Conservation (phyloP, 2,888 invertebrate species). For the Pediacus dermestoides region DNA sequence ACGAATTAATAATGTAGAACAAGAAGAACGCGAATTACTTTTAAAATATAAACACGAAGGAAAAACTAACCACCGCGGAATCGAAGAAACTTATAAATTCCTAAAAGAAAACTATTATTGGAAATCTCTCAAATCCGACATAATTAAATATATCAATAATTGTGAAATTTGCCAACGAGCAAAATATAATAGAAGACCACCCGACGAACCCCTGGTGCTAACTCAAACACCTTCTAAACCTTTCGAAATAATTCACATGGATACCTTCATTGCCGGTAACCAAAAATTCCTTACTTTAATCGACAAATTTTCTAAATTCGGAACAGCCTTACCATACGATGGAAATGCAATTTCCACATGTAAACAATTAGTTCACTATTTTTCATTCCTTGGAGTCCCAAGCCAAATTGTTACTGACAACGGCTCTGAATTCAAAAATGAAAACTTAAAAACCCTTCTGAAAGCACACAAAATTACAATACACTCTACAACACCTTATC, state of each 20-base stretch:
- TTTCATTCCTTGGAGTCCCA: too few relatives aligned
- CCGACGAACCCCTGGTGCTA: slow-evolving; percentile 8
- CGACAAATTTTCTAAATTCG: slow-evolving; percentile 9
- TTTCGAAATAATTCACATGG: slow-evolving; percentile 9
- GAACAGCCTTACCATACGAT: too few relatives aligned
- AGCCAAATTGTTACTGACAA: too few relatives aligned
- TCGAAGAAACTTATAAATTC: slow-evolving; percentile 6
- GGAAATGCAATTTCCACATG: too few relatives aligned
- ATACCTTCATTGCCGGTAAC: slow-evolving; percentile 5
- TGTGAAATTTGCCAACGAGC: slow-evolving; percentile 8
- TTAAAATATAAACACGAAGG: slow-evolving; percentile 9
- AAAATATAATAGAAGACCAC: slow-evolving; percentile 13
- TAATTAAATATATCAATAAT: slow-evolving; percentile 1
- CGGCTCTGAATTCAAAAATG: too few relatives aligned
- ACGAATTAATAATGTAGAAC: slow-evolving; percentile 6
- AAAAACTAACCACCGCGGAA: slow-evolving; percentile 11
- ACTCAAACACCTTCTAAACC: slow-evolving; percentile 8
- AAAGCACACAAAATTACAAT: too few relatives aligned
- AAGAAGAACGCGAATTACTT: slow-evolving; percentile 5
- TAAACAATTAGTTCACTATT: too few relatives aligned
- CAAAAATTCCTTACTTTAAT: slow-evolving; percentile 6
- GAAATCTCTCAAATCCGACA: slow-evolving; percentile 6
- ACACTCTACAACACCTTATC: too few relatives aligned
- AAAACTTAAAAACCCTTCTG: too few relatives aligned
- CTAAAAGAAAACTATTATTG: slow-evolving; percentile 9